Base-by-base conservation (phyloP, 2,797 vertebrate genomes). In the Nothura maculosa region DNA sequence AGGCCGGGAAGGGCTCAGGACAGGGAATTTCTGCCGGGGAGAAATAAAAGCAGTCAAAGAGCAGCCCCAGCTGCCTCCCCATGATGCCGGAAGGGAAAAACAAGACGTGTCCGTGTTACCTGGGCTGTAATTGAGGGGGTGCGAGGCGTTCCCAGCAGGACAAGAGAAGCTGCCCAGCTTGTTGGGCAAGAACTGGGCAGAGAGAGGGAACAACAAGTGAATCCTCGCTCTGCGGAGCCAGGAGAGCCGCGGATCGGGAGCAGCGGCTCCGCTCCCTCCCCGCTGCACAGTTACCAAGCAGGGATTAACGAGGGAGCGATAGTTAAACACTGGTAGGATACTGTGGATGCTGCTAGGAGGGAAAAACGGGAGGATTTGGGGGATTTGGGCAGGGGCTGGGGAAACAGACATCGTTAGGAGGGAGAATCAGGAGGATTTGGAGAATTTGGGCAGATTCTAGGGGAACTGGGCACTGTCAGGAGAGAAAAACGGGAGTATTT, bases 141-240 rank as follows among this genome's bases (percentile, higher is more conserved):
- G 97, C 84, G 97, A 94, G 2, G 94, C 25, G 50, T 93, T 98
- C 47, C 96, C 95, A 24, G 94, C 77, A 0, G 97, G 91, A 64
- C 97, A 97, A 8, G 96, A 63, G 17, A 97, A 97, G 72, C 77
- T 75, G n/a, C 90, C 69, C 86, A 75, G 68, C 45, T 96, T 97
- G 58, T 86, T 91, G 66, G 97, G 93, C 48, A 96, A 63, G 80
- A 97, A 93, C 97, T 98, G 95, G 6, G 48, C 13, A 87, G 40
- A 87, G 81, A 70, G 61, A 93, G 5, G 0, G 0, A 64, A 43
- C 12, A n/a, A 58, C 17, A 5, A 25, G 25, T 50, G 19, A 45
- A n/a, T 52, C 14, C 38, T 27, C 12, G 9, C 18, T 52, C 25
- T n/a, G 22, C 36, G 2, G 16, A 17, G 0, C 1, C 2, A 1